Percentiles rank a stretch among this genome's conserved stretches.
Evolutionary conservation across 1,140 invertebrate species (phyloP).

Genomic region (Ips nitidus): DNA sequence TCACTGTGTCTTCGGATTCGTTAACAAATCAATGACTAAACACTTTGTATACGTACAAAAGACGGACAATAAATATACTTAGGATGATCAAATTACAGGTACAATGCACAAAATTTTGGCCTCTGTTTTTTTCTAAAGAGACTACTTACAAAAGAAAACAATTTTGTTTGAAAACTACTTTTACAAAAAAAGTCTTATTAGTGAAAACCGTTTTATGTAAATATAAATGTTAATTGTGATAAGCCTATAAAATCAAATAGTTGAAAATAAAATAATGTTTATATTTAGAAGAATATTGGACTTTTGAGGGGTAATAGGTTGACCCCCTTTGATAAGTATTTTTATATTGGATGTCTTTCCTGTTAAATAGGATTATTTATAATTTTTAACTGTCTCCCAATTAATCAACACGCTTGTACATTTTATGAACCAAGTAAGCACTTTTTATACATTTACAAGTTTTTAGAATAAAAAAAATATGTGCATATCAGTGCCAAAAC

Average conservation of each 20-base stretch:
- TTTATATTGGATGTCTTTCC: constrained; percentile 39
- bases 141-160: neutral
- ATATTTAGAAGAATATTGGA: constrained; percentile 37
- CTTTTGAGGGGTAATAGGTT: constrained; percentile 33
- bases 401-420: constrained; percentile 15
- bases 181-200: neutral
- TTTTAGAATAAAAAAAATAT: neutral
- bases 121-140: no score
- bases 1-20: no score
- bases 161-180: neutral
- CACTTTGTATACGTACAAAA: constrained; percentile 2
- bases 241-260: constrained; percentile 38
- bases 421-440: no score
- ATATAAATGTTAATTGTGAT: constrained; percentile 43
- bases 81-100: neutral
- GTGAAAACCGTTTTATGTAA: constrained; percentile 31
- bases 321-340: constrained; percentile 33
- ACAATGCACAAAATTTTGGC: no score
- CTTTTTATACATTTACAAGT: no score
- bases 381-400: constrained; percentile 26
- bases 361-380: constrained; percentile 38
- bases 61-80: neutral
- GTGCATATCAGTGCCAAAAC: neutral
- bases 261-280: constrained; percentile 38
- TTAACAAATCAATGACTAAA: no score